Base-by-base conservation (phyloP, 2,113 vertebrate genomes). In the Nannospalax galili region DNA sequence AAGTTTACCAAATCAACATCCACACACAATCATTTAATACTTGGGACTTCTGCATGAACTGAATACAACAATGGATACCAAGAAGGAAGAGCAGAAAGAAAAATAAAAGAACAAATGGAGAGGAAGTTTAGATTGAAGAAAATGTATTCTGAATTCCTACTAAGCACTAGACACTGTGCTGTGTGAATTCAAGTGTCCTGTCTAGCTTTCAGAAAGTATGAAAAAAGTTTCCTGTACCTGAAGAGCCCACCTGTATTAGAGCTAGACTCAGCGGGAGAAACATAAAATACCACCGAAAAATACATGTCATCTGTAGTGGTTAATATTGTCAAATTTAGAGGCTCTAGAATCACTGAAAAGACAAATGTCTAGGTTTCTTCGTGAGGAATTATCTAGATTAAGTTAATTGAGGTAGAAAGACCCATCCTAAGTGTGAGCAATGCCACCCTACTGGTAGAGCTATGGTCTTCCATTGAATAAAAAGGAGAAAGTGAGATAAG, bases 151-250 rank as follows among this genome's bases (percentile, higher is more conserved):
- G 81, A 91, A 48, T 12, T 74, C 24, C 30, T 88, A 87, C 35
- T 91, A 48, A 64, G 14, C 37, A 64, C 32, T 52, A 67, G 24
- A 87, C 7, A 78, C n/a, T 72, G n/a, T 42, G 52, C 35, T 92
- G 48, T 88, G 6, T 84, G 26, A 10, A 65, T 69, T 84, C 77
- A 81, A 65, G 84, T 28, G 90, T 42, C 7, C 81, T 40, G 70
- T 84, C 42, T 74, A 73, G 78, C 65, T 97, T 88, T 94, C 84
- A 72, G 35, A 45, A 90, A 73, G 69, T 84, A 64, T 56, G 48
- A 85, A 24, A 93, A 42, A 72, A 82, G 22, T 35, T 69, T 90
- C 42, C 30, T 84, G 3, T 81, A n/a, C 48, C 19, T 73, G 7
- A 52, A 72, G 30, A 52, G 12, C 28, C 48, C 40, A 77, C n/a